phyloP scores from a whole-genome alignment of 2,888 invertebrate genomes.

The Tanytarsus gracilentus region DNA sequence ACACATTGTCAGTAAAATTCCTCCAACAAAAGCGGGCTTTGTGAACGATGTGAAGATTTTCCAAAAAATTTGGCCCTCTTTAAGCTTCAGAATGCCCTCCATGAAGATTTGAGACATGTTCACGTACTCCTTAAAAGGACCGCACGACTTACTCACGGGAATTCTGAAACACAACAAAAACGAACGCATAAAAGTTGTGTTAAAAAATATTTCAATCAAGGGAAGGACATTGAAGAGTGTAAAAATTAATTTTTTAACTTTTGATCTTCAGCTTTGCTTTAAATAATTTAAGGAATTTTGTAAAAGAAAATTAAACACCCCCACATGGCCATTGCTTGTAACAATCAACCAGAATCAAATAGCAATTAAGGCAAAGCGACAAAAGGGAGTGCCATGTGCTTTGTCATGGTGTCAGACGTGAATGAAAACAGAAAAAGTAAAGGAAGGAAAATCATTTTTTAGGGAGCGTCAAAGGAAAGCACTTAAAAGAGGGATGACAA shows the following conservation, averaged over 20 bases:
- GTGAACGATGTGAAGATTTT: constrained; percentile 45
- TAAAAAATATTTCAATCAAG: constrained; percentile 21
- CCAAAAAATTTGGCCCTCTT: constrained; percentile 44
- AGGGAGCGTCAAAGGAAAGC: neutral
- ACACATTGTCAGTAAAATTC: constrained; percentile 51
- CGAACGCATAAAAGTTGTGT: neutral
- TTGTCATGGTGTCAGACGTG: too few species aligned
- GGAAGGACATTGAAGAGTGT: neutral
- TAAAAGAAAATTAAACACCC: too few species aligned
- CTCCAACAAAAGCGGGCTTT: constrained; percentile 54
- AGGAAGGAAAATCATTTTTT: neutral
- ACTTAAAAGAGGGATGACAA: neutral
- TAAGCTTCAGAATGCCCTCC: constrained; percentile 47
- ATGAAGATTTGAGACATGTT: constrained; percentile 52
- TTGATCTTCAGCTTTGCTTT: too few species aligned
- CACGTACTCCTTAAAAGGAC: constrained; percentile 52
- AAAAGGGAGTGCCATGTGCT: too few species aligned
- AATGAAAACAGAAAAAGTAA: constrained; percentile 5
- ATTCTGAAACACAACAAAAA: constrained; percentile 42
- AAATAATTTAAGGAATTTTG: too few species aligned
- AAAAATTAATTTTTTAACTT: too few species aligned
- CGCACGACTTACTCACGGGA: constrained; percentile 48
- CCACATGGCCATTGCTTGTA: too few species aligned
- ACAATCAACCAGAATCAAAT: neutral
- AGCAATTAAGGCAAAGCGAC: too few species aligned